Percentiles rank a stretch among this genome's conserved stretches.
Conservation (phyloP, 2,797 vertebrate genomes). For the Eutrigla gurnardus region DNA sequence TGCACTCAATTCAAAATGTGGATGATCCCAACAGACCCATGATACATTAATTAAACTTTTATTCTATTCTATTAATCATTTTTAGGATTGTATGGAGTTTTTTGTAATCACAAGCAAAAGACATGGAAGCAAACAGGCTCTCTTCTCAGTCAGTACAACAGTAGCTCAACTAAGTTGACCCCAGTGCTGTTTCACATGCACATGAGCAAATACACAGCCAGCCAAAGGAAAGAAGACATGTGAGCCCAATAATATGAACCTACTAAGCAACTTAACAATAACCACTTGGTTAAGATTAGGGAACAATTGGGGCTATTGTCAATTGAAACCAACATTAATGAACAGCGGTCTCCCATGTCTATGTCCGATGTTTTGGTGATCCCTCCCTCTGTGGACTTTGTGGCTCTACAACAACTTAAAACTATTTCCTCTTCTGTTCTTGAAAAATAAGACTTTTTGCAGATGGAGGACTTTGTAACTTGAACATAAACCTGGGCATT, state of each 20-base stretch:
- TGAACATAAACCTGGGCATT: background rate
- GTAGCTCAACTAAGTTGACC: background rate
- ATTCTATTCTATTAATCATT: background rate
- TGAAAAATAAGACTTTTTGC: background rate
- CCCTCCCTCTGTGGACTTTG: background rate
- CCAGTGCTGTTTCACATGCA: background rate
- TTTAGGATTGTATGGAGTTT: background rate
- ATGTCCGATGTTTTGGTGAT: background rate
- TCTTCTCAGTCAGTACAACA: background rate
- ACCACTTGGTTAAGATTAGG: background rate
- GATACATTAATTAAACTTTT: background rate
- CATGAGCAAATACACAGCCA: background rate
- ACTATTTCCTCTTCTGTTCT: background rate
- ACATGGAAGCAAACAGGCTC: background rate
- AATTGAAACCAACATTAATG: background rate
- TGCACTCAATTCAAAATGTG: background rate
- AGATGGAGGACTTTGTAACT: background rate
- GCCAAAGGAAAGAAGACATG: conserved; percentile 1
- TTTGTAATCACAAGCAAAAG: background rate
- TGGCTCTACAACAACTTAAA: background rate
- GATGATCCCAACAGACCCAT: background rate
- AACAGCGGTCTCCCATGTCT: background rate
- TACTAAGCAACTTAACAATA: background rate
- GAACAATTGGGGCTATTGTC: conserved; percentile 4
- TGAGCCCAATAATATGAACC: background rate